Percentiles rank a stretch among this genome's conserved stretches.
Evolutionary conservation across 2,113 vertebrate genomes (phyloP).

Genomic region (Azemiops feae): DNA sequence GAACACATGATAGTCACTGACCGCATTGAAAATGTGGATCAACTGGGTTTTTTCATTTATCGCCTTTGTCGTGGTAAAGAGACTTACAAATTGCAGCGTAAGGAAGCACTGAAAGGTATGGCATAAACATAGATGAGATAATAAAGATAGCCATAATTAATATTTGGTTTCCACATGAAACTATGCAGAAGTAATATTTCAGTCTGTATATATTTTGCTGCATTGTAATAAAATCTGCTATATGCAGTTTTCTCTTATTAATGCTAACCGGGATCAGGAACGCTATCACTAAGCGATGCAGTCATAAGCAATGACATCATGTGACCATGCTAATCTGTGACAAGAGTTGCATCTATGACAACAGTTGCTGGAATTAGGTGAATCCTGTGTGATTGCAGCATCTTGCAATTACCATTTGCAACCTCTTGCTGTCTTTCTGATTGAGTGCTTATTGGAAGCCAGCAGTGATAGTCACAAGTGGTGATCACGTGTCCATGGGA

Average conservation of each 20-base stretch:
- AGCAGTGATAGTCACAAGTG: background rate
- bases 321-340: background rate
- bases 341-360: background rate
- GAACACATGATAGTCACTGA: constrained; percentile 97
- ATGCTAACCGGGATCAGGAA: background rate
- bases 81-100: constrained; percentile 88
- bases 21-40: constrained; percentile 85
- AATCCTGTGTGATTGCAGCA: background rate
- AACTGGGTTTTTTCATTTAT: constrained; percentile 86
- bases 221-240: background rate
- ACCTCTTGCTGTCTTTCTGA: background rate
- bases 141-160: background rate
- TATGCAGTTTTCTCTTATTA: background rate
- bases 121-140: background rate
- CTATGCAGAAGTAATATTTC: background rate
- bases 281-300: background rate
- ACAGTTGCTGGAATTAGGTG: background rate
- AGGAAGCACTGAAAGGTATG: constrained; percentile 81
- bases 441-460: background rate
- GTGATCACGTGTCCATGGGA: background rate
- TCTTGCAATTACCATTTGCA: background rate
- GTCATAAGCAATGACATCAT: background rate
- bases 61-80: constrained; percentile 88
- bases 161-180: background rate
- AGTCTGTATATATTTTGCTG: background rate